A percentile compares a stretch with the other conserved stretches of the same genome.
Conservation (phyloP, 2,113 vertebrate species). For the Vulpes vulpes region DNA sequence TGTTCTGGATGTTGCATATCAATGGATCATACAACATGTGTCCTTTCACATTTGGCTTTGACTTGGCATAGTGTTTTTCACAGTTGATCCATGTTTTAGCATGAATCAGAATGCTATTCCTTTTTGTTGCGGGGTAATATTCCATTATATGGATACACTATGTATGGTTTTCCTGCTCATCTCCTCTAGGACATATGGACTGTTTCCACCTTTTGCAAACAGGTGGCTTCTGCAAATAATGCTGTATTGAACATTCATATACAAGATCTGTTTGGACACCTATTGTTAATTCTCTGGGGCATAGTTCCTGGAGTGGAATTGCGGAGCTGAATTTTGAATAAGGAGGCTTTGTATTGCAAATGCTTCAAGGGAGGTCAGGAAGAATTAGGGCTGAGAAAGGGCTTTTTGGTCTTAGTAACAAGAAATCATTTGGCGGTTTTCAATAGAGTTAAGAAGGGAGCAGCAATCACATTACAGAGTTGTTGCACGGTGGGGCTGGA, state of each 20-base stretch:
- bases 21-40: neutral
- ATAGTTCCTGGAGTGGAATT: neutral
- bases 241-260: neutral
- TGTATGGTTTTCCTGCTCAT: neutral
- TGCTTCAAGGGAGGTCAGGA: neutral
- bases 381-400: neutral
- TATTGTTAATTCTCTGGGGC: neutral
- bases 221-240: neutral
- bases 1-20: neutral
- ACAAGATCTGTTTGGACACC: neutral
- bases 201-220: neutral
- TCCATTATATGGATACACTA: neutral
- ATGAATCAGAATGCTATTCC: neutral
- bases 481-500: neutral
- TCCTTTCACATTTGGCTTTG: neutral
- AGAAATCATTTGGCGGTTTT: neutral
- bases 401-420: constrained; percentile 14
- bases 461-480: neutral
- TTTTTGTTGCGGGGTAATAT: neutral
- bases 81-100: neutral
- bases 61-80: neutral
- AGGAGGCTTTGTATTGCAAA: neutral
- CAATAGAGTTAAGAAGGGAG: neutral
- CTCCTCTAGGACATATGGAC: neutral
- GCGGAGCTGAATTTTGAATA: neutral